phyloP scores from a whole-genome alignment of 2,113 vertebrate genomes.

The Rynchops niger region DNA sequence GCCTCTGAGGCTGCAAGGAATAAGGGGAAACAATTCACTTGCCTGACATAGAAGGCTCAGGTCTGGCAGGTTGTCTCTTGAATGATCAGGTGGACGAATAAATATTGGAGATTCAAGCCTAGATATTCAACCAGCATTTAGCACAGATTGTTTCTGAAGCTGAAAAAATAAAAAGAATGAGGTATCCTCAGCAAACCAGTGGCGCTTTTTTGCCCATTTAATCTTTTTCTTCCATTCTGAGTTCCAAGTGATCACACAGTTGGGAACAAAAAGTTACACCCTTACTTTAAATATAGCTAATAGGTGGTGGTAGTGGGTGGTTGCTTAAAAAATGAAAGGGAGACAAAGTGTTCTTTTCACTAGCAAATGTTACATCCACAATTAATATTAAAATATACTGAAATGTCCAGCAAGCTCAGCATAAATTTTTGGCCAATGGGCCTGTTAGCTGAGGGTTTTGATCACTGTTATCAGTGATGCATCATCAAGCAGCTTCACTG shows the following conservation, averaged over 20 bases:
- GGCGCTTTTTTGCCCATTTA: neutral
- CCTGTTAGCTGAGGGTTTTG: neutral
- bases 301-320: neutral
- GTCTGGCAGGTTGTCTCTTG: neutral
- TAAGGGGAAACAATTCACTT: neutral
- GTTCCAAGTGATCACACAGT: neutral
- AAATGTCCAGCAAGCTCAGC: neutral
- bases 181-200: neutral
- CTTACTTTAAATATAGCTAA: neutral
- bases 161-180: neutral
- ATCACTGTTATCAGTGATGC: too few relatives aligned
- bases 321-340: neutral
- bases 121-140: neutral
- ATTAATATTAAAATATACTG: neutral
- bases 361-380: neutral
- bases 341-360: neutral
- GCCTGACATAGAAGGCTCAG: neutral
- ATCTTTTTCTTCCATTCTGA: neutral
- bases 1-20: neutral
- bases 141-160: neutral
- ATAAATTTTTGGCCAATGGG: neutral
- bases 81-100: neutral
- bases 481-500: neutral
- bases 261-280: neutral
- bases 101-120: neutral